Conservation (phyloP, 2,888 invertebrate genomes). For the Megamerina dolium region DNA sequence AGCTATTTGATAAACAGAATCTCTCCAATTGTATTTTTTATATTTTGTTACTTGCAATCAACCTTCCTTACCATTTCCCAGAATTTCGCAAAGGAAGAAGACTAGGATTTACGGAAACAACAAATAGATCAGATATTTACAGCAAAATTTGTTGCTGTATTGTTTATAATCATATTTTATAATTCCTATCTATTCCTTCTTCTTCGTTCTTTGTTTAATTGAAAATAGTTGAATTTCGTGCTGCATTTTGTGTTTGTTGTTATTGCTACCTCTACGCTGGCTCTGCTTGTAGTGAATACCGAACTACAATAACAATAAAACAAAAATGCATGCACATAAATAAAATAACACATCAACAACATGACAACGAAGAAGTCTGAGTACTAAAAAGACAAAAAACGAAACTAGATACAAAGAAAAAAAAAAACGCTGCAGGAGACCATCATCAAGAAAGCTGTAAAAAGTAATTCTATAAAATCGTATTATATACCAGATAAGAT, state of each 20-base stretch:
- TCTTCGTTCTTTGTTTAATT: constrained; percentile 24
- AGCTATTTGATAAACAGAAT: too few relatives aligned
- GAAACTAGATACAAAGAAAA: constrained; percentile 1
- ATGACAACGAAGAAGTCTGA: background rate
- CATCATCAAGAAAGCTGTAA: background rate
- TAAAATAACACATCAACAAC: constrained; percentile 1
- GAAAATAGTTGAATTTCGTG: constrained; percentile 24
- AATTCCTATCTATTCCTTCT: background rate
- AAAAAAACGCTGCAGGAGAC: constrained; percentile 5
- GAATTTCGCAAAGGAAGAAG: too few relatives aligned
- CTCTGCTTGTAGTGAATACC: background rate
- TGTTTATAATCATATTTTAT: too few relatives aligned
- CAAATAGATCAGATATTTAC: too few relatives aligned
- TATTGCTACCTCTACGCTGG: background rate
- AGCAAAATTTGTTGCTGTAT: too few relatives aligned
- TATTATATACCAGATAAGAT: too few relatives aligned
- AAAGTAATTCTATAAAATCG: too few relatives aligned
- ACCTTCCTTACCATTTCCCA: too few relatives aligned
- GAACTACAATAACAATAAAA: constrained; percentile 2
- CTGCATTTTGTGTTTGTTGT: background rate
- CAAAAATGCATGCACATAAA: constrained; percentile 1
- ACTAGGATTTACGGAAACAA: too few relatives aligned
- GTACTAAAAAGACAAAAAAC: background rate
- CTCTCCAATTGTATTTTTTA: too few relatives aligned
- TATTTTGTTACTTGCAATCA: too few relatives aligned